These are phyloP conservation scores for Amazona finschi DNA, from an alignment of 2,797 vertebrate species.

Conservation along the genomic window DNA sequence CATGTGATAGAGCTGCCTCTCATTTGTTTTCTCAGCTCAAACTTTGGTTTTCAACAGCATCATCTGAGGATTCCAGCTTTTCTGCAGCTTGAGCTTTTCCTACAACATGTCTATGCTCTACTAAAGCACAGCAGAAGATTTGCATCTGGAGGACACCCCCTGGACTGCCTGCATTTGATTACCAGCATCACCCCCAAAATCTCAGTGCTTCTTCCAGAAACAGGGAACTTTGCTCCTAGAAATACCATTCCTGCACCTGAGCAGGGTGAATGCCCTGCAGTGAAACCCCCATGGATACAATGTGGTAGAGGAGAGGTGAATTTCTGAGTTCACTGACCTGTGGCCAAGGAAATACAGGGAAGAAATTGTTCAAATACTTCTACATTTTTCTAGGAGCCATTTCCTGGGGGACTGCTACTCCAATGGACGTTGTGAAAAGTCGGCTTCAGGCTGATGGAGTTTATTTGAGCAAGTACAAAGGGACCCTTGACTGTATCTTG, in stretches of 20 bases:
- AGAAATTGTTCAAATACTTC: neutral
- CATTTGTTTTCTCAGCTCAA: neutral
- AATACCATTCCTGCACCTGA: neutral
- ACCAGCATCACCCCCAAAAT: neutral
- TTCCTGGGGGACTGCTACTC: constrained; percentile 93
- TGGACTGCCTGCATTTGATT: neutral
- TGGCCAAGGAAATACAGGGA: neutral
- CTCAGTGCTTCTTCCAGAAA: neutral
- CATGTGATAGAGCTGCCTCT: neutral
- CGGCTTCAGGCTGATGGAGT: constrained; percentile 93
- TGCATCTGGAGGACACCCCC: neutral
- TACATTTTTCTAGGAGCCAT: constrained; percentile 84
- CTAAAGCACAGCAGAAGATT: neutral
- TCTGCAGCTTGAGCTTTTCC: neutral
- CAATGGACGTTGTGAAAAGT: constrained; percentile 94
- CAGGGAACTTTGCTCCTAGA: neutral
- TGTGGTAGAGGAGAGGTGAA: neutral
- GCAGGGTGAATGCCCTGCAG: neutral
- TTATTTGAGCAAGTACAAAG: constrained; percentile 87
- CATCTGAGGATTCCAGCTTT: neutral
- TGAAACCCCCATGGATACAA: neutral
- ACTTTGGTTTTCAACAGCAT: neutral
- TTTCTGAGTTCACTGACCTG: neutral
- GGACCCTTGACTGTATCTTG: constrained; percentile 87
- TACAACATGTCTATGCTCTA: neutral